Conservation (phyloP, 2,113 vertebrate species). For the Chaetops frenatus region DNA sequence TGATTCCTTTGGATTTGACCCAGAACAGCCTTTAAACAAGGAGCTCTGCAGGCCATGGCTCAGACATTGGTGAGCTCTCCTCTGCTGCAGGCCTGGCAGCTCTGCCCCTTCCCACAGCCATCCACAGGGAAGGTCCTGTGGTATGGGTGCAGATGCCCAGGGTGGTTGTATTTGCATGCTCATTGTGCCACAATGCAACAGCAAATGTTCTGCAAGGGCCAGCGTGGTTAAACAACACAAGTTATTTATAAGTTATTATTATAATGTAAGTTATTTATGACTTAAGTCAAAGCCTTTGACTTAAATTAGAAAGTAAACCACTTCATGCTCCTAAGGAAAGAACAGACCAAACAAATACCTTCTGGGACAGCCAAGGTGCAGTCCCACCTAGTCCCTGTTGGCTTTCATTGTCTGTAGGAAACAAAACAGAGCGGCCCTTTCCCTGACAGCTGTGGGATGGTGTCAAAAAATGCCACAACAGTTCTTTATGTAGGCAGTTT, state of each 20-base stretch:
- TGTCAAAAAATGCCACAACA: background rate
- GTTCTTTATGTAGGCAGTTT: background rate
- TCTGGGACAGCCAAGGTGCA: background rate
- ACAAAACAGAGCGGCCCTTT: background rate
- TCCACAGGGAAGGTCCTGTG: background rate
- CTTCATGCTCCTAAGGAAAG: background rate
- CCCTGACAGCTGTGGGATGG: background rate
- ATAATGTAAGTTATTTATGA: no score
- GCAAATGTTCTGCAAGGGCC: background rate
- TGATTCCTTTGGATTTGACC: background rate
- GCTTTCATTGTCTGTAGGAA: constrained; percentile 18
- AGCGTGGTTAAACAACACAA: background rate
- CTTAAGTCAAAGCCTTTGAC: no score
- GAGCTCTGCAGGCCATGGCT: background rate
- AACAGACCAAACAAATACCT: background rate
- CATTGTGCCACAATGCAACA: background rate
- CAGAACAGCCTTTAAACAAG: background rate
- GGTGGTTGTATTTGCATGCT: background rate
- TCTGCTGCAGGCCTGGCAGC: background rate
- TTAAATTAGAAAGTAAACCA: background rate
- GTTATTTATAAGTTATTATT: no score
- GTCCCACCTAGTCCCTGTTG: constrained; percentile 5
- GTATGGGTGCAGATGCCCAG: rapidly evolving
- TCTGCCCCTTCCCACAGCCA: background rate
- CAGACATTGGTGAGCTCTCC: background rate